A percentile compares a stretch with the other conserved stretches of the same genome.
Evolutionary conservation across 37 sponge, comb jelly and placozoan species (phyloP).

Genomic region (Aphrocallistes beatrix): DNA sequence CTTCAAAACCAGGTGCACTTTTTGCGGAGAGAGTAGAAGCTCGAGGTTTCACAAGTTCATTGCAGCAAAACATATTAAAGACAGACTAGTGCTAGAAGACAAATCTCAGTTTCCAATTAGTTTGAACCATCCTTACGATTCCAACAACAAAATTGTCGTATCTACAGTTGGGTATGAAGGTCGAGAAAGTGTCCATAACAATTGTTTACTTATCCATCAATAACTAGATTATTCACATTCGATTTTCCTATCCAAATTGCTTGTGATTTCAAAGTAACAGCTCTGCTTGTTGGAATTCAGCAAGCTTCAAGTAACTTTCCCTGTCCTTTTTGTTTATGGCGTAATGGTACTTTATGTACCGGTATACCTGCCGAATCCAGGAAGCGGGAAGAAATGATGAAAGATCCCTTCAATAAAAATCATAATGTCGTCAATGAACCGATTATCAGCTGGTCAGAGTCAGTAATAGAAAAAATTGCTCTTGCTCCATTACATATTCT

Average conservation of each 20-base stretch:
- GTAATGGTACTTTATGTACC: slow-evolving; percentile 8
- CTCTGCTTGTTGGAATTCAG: slow-evolving; percentile 15
- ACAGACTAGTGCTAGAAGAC: background rate
- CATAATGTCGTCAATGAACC: slow-evolving; percentile 14
- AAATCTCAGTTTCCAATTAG: background rate
- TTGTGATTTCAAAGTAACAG: slow-evolving; percentile 12
- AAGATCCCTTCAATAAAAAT: background rate
- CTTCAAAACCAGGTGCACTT: background rate
- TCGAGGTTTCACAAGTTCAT: slow-evolving; percentile 14
- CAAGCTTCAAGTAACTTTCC: background rate
- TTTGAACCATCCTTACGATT: slow-evolving; percentile 13
- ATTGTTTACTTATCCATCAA: background rate
- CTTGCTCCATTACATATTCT: slow-evolving; percentile 13
- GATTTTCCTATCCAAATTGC: slow-evolving; percentile 3
- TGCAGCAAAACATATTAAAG: background rate
- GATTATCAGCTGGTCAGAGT: background rate
- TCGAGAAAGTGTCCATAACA: background rate
- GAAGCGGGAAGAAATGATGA: background rate
- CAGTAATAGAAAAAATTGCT: slow-evolving; percentile 14
- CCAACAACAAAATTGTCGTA: background rate
- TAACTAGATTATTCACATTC: background rate
- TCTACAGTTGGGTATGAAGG: slow-evolving; percentile 9
- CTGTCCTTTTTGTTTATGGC: background rate
- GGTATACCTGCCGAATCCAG: background rate
- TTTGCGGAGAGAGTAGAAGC: slow-evolving; percentile 6